These are phyloP conservation scores for Dasysyrphus albostriatus DNA, from an alignment of 2,888 invertebrate genomes.

Conservation along the genomic window DNA sequence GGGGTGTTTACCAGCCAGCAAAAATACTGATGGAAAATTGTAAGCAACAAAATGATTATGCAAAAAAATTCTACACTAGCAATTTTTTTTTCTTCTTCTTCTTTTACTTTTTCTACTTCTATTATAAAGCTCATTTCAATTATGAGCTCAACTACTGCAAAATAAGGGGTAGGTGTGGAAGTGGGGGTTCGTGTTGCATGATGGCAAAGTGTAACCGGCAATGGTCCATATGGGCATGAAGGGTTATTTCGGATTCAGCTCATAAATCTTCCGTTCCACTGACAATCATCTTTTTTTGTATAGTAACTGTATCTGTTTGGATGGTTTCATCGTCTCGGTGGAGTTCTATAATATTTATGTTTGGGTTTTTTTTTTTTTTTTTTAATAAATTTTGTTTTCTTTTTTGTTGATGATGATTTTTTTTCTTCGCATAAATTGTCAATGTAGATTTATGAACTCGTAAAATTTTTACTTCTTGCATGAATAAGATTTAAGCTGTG, in stretches of 20 bases:
- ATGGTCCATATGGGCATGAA: slow-evolving; percentile 73
- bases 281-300: slow-evolving; percentile 30
- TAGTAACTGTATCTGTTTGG: slow-evolving; percentile 7
- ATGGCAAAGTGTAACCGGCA: slow-evolving; percentile 36
- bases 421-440: slow-evolving; percentile 63
- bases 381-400: background rate
- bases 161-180: slow-evolving; percentile 17
- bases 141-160: slow-evolving; percentile 65
- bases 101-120: background rate
- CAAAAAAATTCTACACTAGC: slow-evolving; percentile 76
- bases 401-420: slow-evolving; percentile 54
- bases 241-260: slow-evolving; percentile 75
- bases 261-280: slow-evolving; percentile 66
- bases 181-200: slow-evolving; percentile 15
- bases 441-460: slow-evolving; percentile 71
- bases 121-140: slow-evolving; percentile 70
- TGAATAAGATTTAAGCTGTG: slow-evolving; percentile 4
- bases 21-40: slow-evolving; percentile 52
- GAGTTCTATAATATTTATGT: slow-evolving; percentile 30
- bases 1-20: slow-evolving; percentile 48
- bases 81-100: slow-evolving; percentile 36
- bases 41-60: slow-evolving; percentile 75
- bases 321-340: slow-evolving; percentile 35
- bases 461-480: slow-evolving; percentile 10
- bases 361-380: background rate